Evolutionary conservation across 2,888 invertebrate species (phyloP), one percentile per base, ranked within the genome.

Genomic region (Stegophylla sp.): DNA sequence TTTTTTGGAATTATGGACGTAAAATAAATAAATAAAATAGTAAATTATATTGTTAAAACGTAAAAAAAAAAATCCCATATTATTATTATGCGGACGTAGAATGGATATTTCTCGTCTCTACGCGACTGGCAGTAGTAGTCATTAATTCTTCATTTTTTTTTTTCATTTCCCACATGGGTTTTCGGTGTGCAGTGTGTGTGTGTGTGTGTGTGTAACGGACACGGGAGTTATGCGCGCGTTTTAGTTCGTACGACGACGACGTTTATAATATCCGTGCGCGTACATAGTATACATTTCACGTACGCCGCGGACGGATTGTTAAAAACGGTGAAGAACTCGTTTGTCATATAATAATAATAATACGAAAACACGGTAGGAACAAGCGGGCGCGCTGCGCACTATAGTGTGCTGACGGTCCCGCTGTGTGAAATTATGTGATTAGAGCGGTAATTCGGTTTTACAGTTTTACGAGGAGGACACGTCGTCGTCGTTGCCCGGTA

Each of bases 381-480:
- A 7, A n/a, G 26, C n/a, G n/a, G n/a, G 45, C 1, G 15, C 20
- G 17, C 28, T 26, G 13, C 45, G 45, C n/a, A 1, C 4, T 15
- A 17, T 59, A 59, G 77, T 34, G 77, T n/a, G n/a, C 67, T 67
- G 73, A 73, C n/a, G 67, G 45, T 79, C 59, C 56, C 3, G 71
- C 79, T 71, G 79, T 79, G 79, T 79, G 79, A 79, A 79, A 79
- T 79, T 26, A 63, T 41, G 79, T 79, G 79, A 79, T 79, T 79
- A 79, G 69, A 71, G 79, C 51, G 48, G 69, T 71, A 63, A 79
- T 79, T 79, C 79, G 45, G 71, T 59, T n/a, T n/a, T n/a, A 66
- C 64, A 34, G n/a, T 72, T 73, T 59, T 26, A 61, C 28, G 48
- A 74, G 28, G 73, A 61, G n/a, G n/a, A n/a, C n/a, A n/a, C n/a